These are phyloP conservation scores for Drosophila punjabiensis DNA, from an alignment of 1,140 invertebrate genomes.

Conservation along the genomic window DNA sequence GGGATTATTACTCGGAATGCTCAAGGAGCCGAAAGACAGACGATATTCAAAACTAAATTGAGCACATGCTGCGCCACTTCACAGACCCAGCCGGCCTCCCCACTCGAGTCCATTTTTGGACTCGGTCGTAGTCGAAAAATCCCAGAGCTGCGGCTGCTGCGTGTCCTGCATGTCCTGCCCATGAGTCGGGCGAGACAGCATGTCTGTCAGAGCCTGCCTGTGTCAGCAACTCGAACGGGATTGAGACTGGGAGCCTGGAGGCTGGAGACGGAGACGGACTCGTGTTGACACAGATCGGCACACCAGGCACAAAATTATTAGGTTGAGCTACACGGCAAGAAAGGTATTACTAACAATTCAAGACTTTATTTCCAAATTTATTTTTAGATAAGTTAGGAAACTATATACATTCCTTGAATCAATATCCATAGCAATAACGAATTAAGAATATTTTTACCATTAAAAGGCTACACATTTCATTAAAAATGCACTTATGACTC, in stretches of 20 bases:
- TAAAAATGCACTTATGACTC: neutral
- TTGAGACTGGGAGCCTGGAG: conserved; percentile 13
- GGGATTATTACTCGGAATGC: conserved; percentile 53
- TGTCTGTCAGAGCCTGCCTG: conserved; percentile 70
- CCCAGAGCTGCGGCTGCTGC: conserved; percentile 10
- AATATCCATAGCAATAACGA: neutral
- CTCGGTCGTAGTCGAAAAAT: neutral
- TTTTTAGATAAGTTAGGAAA: neutral
- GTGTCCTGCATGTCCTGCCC: conserved; percentile 20
- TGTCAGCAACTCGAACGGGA: conserved; percentile 13
- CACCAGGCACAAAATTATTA: conserved; percentile 70
- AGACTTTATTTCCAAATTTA: neutral
- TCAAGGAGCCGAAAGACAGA: conserved; percentile 38
- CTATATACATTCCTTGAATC: no score
- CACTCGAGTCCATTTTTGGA: conserved; percentile 42
- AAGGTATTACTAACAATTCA: neutral
- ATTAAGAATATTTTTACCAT: neutral
- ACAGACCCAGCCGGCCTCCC: conserved; percentile 23
- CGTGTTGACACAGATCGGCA: conserved; percentile 73
- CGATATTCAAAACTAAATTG: conserved; percentile 70
- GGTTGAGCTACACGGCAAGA: conserved; percentile 31
- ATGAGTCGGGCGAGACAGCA: conserved; percentile 57
- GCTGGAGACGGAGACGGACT: neutral
- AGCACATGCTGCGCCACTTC: conserved; percentile 76
- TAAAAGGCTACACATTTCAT: neutral